phyloP scores from a whole-genome alignment of 2,113 vertebrate genomes.

The Menura novaehollandiae region DNA sequence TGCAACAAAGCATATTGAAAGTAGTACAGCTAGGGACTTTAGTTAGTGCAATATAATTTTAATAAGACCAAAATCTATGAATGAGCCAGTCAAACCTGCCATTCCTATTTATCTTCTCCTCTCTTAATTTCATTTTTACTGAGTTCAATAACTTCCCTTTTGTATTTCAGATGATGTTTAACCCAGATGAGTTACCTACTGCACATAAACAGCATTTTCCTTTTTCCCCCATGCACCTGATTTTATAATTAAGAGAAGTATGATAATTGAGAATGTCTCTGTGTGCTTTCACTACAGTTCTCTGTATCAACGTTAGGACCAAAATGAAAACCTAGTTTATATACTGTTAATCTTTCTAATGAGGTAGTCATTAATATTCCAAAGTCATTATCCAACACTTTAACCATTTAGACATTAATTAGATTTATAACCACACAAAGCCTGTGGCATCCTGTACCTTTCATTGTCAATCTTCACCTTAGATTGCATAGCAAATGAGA shows the following conservation, averaged over 20 bases:
- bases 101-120: neutral
- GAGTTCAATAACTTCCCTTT: neutral
- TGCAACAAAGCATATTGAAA: neutral
- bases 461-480: slow-evolving; percentile 28
- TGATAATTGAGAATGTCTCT: neutral
- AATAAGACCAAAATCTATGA: neutral
- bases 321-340: neutral
- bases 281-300: neutral
- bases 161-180: neutral
- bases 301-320: neutral
- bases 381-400: neutral
- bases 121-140: neutral
- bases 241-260: neutral
- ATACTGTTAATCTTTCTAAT: slow-evolving; percentile 7
- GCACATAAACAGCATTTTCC: neutral
- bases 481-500: neutral
- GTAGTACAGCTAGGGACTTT: neutral
- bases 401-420: slow-evolving; percentile 43
- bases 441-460: slow-evolving; percentile 17
- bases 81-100: neutral
- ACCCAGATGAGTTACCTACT: neutral
- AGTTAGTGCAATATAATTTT: neutral
- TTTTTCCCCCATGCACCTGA: neutral
- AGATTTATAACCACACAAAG: slow-evolving; percentile 23
- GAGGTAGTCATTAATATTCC: neutral